These are phyloP conservation scores for Nomada ruficornis DNA, from an alignment of 2,888 invertebrate genomes.

Conservation along the genomic window DNA sequence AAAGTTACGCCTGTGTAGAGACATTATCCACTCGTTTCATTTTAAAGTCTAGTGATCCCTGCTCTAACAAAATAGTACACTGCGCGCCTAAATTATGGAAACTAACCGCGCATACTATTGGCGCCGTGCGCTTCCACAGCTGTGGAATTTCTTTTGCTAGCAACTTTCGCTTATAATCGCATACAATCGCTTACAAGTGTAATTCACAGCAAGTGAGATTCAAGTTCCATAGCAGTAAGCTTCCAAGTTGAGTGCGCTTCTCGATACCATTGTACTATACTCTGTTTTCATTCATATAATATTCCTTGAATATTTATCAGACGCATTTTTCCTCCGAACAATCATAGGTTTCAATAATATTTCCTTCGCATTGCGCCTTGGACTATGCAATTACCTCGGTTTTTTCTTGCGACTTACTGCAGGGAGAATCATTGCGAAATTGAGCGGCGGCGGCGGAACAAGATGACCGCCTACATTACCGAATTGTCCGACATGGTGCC, in stretches of 20 bases:
- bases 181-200: neutral
- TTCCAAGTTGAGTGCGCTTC: neutral
- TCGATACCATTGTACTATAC: neutral
- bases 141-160: neutral
- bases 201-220: no score
- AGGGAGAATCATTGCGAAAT: slow-evolving; percentile 99
- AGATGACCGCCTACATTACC: slow-evolving; percentile 99
- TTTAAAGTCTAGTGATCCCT: no score
- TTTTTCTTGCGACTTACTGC: slow-evolving; percentile 85
- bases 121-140: neutral
- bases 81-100: slow-evolving; percentile 11
- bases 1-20: slow-evolving; percentile 15
- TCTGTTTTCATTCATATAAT: neutral
- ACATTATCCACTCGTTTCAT: slow-evolving; percentile 24
- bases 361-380: slow-evolving; percentile 10
- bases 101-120: slow-evolving; percentile 6
- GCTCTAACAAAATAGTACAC: neutral
- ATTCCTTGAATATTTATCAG: neutral
- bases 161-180: no score
- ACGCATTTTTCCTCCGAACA: neutral
- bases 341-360: slow-evolving; percentile 8
- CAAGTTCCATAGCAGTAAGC: neutral
- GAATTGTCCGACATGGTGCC: slow-evolving; percentile 99
- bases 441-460: slow-evolving; percentile 98
- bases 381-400: slow-evolving; percentile 79